These are phyloP conservation scores for Nymphalis urticae DNA, from an alignment of 2,888 invertebrate genomes.

Conservation along the genomic window DNA sequence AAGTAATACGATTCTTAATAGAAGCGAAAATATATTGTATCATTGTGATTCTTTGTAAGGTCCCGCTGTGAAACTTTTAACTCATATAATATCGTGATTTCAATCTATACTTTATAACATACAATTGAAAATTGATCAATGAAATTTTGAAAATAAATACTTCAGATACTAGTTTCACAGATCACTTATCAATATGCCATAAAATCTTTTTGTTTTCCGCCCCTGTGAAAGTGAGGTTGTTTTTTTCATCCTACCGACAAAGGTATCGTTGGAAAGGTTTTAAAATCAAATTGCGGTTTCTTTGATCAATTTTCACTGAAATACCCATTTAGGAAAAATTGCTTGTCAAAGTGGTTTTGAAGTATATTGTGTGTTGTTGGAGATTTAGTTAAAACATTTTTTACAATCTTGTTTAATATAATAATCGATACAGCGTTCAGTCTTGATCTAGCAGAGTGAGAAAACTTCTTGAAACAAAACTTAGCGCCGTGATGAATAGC, in stretches of 20 bases:
- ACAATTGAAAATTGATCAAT: too few species aligned
- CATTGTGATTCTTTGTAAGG: neutral
- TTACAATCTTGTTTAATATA: too few species aligned
- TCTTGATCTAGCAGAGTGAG: too few species aligned
- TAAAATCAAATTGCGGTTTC: neutral
- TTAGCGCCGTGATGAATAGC: too few species aligned
- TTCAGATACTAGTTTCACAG: too few species aligned
- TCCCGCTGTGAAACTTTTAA: neutral
- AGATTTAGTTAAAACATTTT: neutral
- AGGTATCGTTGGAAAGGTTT: neutral
- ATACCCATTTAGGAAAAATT: neutral
- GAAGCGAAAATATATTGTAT: neutral
- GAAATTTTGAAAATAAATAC: too few species aligned
- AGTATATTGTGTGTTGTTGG: neutral
- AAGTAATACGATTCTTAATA: slow-evolving; percentile 2
- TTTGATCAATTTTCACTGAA: neutral
- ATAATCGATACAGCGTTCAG: too few species aligned
- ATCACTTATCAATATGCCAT: too few species aligned
- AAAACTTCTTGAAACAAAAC: too few species aligned
- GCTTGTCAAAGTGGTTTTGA: neutral
- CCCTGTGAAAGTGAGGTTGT: neutral
- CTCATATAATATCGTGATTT: neutral
- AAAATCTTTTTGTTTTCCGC: neutral
- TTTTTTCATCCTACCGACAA: neutral
- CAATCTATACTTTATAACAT: too few species aligned